Evolutionary conservation across 2,888 invertebrate genomes (phyloP).

Genomic region (Nebria salina): DNA sequence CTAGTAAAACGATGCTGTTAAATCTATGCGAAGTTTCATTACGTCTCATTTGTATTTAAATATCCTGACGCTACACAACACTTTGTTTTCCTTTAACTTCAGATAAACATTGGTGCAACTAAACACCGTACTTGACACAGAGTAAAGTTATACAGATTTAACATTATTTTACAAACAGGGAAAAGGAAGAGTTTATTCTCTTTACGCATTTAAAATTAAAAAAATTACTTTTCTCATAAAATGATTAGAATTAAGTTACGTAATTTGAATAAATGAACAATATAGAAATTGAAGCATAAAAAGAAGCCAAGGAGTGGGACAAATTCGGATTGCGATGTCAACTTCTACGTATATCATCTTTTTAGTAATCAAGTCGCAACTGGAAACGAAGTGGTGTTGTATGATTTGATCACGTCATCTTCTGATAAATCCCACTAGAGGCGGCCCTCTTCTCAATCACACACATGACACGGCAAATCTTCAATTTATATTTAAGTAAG

Average conservation of each 20-base stretch:
- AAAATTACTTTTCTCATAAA: too few relatives aligned
- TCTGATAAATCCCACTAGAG: constrained; percentile 32
- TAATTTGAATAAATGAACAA: too few relatives aligned
- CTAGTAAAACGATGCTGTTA: constrained; percentile 2
- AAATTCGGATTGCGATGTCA: not conserved
- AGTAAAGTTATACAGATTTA: constrained; percentile 30
- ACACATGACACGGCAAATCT: constrained; percentile 51
- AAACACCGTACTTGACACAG: constrained; percentile 14
- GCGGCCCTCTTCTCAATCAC: constrained; percentile 33
- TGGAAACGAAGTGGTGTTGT: constrained; percentile 4
- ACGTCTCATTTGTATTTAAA: constrained; percentile 47
- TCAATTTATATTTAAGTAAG: constrained; percentile 57
- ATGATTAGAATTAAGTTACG: too few relatives aligned
- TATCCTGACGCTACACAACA: constrained; percentile 10
- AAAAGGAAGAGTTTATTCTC: too few relatives aligned
- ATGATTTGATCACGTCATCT: constrained; percentile 39
- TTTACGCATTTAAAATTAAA: too few relatives aligned
- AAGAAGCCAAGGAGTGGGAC: too few relatives aligned
- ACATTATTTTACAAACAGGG: not conserved
- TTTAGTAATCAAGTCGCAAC: constrained; percentile 6
- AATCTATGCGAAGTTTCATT: constrained; percentile 38
- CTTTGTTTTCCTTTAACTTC: constrained; percentile 38
- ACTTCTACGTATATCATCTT: not conserved
- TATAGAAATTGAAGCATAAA: too few relatives aligned
- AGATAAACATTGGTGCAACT: constrained; percentile 32